Conservation (phyloP, 2,888 invertebrate species). For the Adelphocoris suturalis region DNA sequence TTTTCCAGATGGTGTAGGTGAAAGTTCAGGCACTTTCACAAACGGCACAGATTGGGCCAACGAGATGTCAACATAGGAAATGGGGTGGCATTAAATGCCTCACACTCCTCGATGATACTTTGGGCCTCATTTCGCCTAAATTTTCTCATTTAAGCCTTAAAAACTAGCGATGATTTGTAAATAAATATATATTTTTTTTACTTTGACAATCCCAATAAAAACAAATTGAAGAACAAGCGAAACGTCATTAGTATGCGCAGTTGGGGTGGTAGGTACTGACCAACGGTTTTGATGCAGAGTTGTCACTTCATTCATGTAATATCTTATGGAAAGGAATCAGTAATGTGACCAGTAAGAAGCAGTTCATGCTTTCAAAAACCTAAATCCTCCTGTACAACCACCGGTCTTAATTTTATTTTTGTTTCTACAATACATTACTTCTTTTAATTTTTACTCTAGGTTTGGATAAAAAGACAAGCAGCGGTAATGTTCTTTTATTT, state of each 20-base stretch:
- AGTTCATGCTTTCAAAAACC: background rate
- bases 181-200: slow-evolving; percentile 66
- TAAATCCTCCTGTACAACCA: background rate
- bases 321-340: background rate
- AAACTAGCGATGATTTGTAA: slow-evolving; percentile 60
- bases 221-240: background rate
- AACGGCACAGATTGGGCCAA: slow-evolving; percentile 70
- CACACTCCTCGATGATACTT: background rate
- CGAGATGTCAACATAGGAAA: slow-evolving; percentile 65
- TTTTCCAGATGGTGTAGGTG: slow-evolving; percentile 70
- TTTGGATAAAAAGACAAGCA: background rate
- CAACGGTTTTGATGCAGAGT: slow-evolving; percentile 18
- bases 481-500: background rate
- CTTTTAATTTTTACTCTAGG: background rate
- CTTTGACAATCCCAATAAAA: slow-evolving; percentile 55
- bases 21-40: slow-evolving; percentile 72
- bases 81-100: slow-evolving; percentile 48
- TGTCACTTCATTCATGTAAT: background rate
- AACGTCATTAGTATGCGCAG: background rate
- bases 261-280: background rate
- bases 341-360: background rate
- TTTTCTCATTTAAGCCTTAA: slow-evolving; percentile 63
- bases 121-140: slow-evolving; percentile 27
- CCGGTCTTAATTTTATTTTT: background rate
- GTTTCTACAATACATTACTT: background rate